Base-by-base conservation (phyloP, 2,113 vertebrate genomes). In the Neogobius melanostomus region DNA sequence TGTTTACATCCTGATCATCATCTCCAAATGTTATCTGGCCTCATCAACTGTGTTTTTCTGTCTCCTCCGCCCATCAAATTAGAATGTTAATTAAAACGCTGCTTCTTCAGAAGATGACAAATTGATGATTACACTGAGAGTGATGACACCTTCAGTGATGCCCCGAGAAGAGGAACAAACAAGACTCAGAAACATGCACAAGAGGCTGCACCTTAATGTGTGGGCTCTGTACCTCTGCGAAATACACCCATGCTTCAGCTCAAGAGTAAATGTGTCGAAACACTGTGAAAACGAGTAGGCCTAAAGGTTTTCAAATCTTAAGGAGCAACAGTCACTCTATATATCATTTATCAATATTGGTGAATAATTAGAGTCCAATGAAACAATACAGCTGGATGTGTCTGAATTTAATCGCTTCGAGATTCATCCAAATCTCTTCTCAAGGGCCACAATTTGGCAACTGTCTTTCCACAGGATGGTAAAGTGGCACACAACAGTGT, bases 31-130 rank as follows among this genome's bases (percentile, higher is more conserved):
- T 86, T 90, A 87, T 89, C 86, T 69, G 74, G 77, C 75, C 77
- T 76, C 67, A 90, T 87, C 89, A 79, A 85, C 86, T 75, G 80
- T 82, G 83, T 88, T 80, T 79, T 68, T 81, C 77, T 74, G 79
- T 71, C 75, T 90, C 81, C 79, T 82, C 88, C 83, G 64, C 85
- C 84, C 85, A 83, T 85, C 84, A 87, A 85, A 87, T 88, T 89
- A 87, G 72, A 82, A 85, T 88, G 79, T 87, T 90, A 90, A 91
- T 91, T 90, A 90, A 89, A 88, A 87, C 54, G 72, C 11, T 82
- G 80, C 82, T 87, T 53, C 82, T 82, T 86, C 82, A 87, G 71
- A 82, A 86, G 87, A 89, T 87, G 86, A 86, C 78, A 83, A 86
- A 86, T 83, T 65, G 12, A 84, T 85, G 85, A 87, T 90, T 86